These are phyloP conservation scores for Carollia perspicillata DNA, from an alignment of 2,113 vertebrate species.

Conservation along the genomic window DNA sequence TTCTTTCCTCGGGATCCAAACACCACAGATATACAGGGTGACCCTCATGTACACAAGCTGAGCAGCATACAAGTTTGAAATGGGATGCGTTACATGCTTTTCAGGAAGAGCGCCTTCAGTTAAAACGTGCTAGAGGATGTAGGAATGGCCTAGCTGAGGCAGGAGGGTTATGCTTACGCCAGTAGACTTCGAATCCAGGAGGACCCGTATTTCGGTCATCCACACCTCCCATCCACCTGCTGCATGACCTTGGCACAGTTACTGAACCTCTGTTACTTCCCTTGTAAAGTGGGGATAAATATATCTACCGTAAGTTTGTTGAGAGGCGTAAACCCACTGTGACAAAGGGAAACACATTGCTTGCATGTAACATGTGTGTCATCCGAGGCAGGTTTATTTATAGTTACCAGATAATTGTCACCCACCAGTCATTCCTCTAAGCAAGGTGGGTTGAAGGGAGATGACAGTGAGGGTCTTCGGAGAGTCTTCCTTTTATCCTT, in stretches of 20 bases:
- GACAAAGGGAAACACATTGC: neutral
- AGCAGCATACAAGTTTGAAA: neutral
- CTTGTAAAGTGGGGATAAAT: too few relatives aligned
- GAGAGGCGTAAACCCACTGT: neutral
- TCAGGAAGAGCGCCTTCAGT: neutral
- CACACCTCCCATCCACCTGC: neutral
- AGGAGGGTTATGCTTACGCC: neutral
- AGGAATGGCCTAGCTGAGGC: neutral
- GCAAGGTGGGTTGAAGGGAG: neutral
- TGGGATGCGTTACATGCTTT: neutral
- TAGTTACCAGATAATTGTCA: neutral
- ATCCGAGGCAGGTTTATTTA: neutral
- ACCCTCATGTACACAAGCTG: neutral
- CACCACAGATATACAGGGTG: neutral
- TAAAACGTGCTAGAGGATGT: neutral
- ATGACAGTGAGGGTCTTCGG: neutral
- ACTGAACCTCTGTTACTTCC: slow-evolving; percentile 15
- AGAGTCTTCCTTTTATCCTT: neutral
- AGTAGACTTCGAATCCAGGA: neutral
- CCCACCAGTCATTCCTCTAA: too few relatives aligned
- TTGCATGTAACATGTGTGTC: neutral
- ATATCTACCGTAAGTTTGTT: neutral
- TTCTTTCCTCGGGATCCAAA: neutral
- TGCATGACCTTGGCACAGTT: neutral
- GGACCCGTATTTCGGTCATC: neutral